Evolutionary conservation across 2,113 vertebrate genomes (phyloP), one percentile per base, ranked within the genome.

Genomic region (Potamarius usumacintae): DNA sequence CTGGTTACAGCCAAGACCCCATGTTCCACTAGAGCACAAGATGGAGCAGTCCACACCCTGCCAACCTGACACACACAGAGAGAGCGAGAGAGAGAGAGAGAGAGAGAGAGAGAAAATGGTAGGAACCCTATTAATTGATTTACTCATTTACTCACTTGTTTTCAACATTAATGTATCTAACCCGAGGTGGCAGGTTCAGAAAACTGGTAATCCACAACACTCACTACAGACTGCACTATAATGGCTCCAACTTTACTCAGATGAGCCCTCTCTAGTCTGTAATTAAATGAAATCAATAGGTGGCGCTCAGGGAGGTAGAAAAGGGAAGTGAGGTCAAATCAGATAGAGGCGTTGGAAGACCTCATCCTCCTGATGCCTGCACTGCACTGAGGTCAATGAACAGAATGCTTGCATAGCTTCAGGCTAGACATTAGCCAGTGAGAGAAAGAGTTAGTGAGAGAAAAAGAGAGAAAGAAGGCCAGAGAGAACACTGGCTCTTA

Each of bases 1-100:
- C 90, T 96, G 96, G 84, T 97, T 98, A 91, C 98, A 99, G 93
- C 93, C 92, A n/a, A 97, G 94, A 50, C 98, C 98, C 98, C 98
- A 99, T 0, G 92, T 95, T 6, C 97, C 97, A 22, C 96, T 97
- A 25, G 97, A 96, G 69, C 98, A 99, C 0, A 96, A 96, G 87
- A 98, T 95, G 76, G 97, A 95, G 85, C 98, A 99, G 89, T 99
- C 97, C 22, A 95, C 94, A 52, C 98, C 97, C 91, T 97, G 98
- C 98, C 98, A 99, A 15, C 98, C 98, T 99, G 84, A 17, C 79
- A 89, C 12, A 48, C 11, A 57, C 55, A 57, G 12, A 10, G 55
- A 57, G 12, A 12, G 55, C 2, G 53, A 55, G 53, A 55, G 53
- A 55, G 7, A 63, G 8, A n/a, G 34, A 55, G 0, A 77, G 71